Percentiles rank a stretch among this genome's conserved stretches.
These are phyloP conservation scores for Drosophila nr. perissopoda DNA, from an alignment of 2,888 invertebrate species.

Conservation along the genomic window DNA sequence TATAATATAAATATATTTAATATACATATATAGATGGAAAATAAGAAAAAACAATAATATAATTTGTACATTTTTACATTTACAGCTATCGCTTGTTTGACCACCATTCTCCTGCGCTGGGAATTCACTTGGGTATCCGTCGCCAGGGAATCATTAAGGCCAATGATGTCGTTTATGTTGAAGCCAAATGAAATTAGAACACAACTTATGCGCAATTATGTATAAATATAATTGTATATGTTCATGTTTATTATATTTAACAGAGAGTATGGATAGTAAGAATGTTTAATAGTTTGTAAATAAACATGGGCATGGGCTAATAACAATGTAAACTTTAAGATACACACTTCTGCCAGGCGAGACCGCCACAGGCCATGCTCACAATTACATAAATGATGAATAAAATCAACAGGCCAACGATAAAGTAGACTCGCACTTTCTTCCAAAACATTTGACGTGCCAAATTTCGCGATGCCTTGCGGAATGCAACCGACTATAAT, in stretches of 20 bases:
- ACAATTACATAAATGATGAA: constrained; percentile 93
- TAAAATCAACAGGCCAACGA: constrained; percentile 88
- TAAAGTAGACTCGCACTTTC: constrained; percentile 94
- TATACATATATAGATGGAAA: not conserved
- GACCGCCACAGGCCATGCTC: constrained; percentile 94
- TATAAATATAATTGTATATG: constrained; percentile 53
- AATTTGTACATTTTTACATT: not conserved
- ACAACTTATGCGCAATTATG: not conserved
- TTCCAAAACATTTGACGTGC: constrained; percentile 97
- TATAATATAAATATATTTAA: not conserved
- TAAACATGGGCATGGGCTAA: constrained; percentile 56
- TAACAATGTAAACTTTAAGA: constrained; percentile 64
- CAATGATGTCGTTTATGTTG: constrained; percentile 86
- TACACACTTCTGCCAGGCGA: constrained; percentile 91
- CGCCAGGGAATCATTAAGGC: constrained; percentile 84
- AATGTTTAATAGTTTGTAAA: constrained; percentile 56
- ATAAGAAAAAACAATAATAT: not conserved
- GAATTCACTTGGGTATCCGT: constrained; percentile 86
- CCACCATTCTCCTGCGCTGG: constrained; percentile 85
- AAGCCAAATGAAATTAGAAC: constrained; percentile 64
- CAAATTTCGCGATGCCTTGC: constrained; percentile 93
- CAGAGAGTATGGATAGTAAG: constrained; percentile 61
- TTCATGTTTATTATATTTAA: constrained; percentile 68
- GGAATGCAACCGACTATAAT: constrained; percentile 92
- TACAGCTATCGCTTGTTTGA: constrained; percentile 75